Evolutionary conservation across 2,888 invertebrate species (phyloP), one percentile per base, ranked within the genome.

Genomic region (Sclerodermus sp.): DNA sequence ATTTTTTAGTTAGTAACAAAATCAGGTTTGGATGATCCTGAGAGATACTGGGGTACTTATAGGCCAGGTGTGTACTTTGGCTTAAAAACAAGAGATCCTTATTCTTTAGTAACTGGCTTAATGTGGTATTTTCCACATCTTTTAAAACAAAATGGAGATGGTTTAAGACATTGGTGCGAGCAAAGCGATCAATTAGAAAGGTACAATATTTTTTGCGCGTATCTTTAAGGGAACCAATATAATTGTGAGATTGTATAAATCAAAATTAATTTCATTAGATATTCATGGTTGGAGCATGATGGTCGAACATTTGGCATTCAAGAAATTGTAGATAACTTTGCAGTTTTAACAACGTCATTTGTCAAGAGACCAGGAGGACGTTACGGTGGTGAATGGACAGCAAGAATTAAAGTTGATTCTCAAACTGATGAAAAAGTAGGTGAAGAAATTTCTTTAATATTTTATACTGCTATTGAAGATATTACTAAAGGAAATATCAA

Each of bases 201-300:
- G 37, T 89, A 86, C 38, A 51, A 82, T 38, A 16, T n/a, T n/a
- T 45, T 17, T 44, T 31, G 8, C 2, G 9, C 39, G 3, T 16
- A 30, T 12, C 8, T 10, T 18, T 9, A 45, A 45, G 10, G 13
- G 34, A n/a, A 12, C 30, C 16, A 42, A 14, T 39, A 14, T 14
- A 42, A 29, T 0, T 12, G 1, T 13, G 8, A 1, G 10, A 47
- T 45, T 9, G 23, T 8, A 14, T 36, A 14, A 16, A n/a, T n/a
- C n/a, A n/a, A n/a, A n/a, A n/a, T n/a, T n/a, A 45, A 37, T n/a
- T 47, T 14, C 23, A 17, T 40, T 42, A 71, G 68, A 41, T 90
- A 94, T 72, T 91, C 93, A 0, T 99, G 99, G 99, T 77, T 87
- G 4, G 86, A 91, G 58, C 98, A 99, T 72, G 97, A 99, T 74